Evolutionary conservation across 2,888 invertebrate genomes (phyloP), one percentile per base, ranked within the genome.

Genomic region (Blastobasis lacticolella): DNA sequence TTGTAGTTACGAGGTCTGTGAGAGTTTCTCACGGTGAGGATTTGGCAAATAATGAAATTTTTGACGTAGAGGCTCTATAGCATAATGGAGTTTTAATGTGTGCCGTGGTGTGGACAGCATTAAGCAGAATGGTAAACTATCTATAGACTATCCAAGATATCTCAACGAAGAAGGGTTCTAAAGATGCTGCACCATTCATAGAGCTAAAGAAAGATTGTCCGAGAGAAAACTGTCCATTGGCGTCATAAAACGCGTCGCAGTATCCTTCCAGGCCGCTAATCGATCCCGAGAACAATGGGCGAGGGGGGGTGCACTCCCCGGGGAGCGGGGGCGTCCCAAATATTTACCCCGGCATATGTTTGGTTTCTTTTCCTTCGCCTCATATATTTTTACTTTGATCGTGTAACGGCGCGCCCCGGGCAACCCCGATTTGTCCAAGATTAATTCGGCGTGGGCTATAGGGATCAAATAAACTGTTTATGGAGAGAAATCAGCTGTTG

Each of bases 301-400:
- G 9, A 42, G 10, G 42, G 74, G 67, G 62, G 68, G 52, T 38
- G 54, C 54, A 49, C 61, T 61, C 66, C 63, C 58, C 53, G 54
- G 55, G 66, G 69, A 65, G 64, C 63, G 64, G 60, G 65, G 69
- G 71, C 9, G 69, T 66, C 70, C 78, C 81, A 85, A 87, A 88
- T 86, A 86, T 87, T 87, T 87, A 78, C 77, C 64, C 71, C 70
- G 71, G 82, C 83, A 84, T 84, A 84, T 87, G 87, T 84, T 87
- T 85, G 84, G 82, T 83, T 87, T 87, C 86, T 81, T 87, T 87
- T 84, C 78, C 81, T 83, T 75, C 80, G 84, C 80, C 77, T 86
- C 87, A 86, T 86, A 86, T 87, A 86, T 86, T 86, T 86, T 86
- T 81, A 79, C 85, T 85, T 83, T 83, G 82, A 83, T 82, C 78